These are phyloP conservation scores for Argyresthia goedartella DNA, from an alignment of 2,888 invertebrate species.

Conservation along the genomic window DNA sequence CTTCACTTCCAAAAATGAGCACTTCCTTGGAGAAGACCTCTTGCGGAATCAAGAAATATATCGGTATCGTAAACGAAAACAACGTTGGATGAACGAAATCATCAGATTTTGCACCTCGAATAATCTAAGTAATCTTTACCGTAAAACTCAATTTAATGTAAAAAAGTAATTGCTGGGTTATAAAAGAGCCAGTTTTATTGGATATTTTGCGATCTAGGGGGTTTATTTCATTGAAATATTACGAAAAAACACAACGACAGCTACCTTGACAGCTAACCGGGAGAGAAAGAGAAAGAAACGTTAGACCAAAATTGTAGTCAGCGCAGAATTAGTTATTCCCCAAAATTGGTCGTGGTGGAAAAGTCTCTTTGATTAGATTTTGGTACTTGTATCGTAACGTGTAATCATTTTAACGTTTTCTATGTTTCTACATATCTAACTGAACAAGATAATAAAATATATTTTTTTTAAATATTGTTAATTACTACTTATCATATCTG, in stretches of 20 bases:
- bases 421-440: no score
- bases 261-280: constrained; percentile 65
- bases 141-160: constrained; percentile 23
- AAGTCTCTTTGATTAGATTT: neutral
- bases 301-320: constrained; percentile 17
- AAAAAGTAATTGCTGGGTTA: constrained; percentile 1
- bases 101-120: constrained; percentile 40
- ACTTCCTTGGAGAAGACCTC: no score
- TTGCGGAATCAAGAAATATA: constrained; percentile 9
- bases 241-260: constrained; percentile 36
- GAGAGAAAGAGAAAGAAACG: constrained; percentile 54
- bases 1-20: neutral
- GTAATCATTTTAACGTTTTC: no score
- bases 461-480: no score
- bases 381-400: no score
- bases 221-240: constrained; percentile 21
- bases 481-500: no score
- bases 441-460: no score
- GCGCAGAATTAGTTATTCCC: neutral
- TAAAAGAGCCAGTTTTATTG: neutral
- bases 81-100: constrained; percentile 46
- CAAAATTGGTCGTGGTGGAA: neutral
- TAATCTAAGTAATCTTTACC: constrained; percentile 62
- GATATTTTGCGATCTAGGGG: neutral
- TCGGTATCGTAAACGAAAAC: constrained; percentile 48